phyloP scores from a whole-genome alignment of 2,113 vertebrate genomes.

The Agelaius tricolor region DNA sequence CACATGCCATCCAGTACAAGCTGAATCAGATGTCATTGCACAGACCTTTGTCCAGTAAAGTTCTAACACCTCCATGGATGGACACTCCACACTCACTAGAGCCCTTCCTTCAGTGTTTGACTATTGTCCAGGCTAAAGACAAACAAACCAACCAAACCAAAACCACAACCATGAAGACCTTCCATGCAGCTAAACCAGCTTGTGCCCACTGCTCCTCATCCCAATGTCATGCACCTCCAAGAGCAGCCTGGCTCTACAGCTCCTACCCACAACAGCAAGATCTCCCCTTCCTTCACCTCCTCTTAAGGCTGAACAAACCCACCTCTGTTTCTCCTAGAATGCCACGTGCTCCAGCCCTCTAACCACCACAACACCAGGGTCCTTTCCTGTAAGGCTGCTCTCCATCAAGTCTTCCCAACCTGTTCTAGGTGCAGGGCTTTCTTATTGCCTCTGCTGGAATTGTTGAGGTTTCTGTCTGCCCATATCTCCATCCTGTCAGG shows the following conservation, averaged over 20 bases:
- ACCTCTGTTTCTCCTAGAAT: neutral
- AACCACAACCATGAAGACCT: neutral
- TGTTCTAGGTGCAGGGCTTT: neutral
- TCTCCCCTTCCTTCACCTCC: neutral
- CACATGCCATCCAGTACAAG: neutral
- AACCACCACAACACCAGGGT: neutral
- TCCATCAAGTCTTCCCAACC: neutral
- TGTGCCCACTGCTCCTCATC: neutral
- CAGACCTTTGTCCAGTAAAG: neutral
- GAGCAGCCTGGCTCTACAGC: neutral
- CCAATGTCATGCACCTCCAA: neutral
- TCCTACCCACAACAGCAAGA: neutral
- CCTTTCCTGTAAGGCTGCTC: neutral
- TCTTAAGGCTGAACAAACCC: neutral
- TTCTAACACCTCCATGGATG: neutral
- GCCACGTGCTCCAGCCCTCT: accelerated
- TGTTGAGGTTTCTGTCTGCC: neutral
- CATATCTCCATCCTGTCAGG: neutral
- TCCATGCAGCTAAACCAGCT: neutral
- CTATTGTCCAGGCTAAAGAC: neutral
- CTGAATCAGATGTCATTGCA: neutral
- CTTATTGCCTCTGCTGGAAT: neutral
- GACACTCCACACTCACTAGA: neutral
- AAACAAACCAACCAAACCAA: neutral
- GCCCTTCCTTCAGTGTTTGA: neutral